Conservation (phyloP, 2,888 invertebrate species). For the Nesidiocoris tenuis region DNA sequence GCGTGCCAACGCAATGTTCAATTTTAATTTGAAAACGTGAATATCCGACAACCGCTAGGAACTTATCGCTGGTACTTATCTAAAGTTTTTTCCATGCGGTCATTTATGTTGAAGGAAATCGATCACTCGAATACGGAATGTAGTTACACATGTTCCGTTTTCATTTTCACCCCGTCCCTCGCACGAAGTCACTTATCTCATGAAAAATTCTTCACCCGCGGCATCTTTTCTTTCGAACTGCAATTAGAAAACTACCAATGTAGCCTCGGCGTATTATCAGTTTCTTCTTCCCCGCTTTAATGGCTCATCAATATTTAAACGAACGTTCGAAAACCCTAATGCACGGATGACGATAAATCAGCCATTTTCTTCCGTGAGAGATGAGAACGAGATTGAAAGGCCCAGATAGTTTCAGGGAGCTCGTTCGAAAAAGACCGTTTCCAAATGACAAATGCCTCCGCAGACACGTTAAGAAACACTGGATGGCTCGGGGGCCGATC, state of each 20-base stretch:
- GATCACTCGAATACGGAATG: no score
- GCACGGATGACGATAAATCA: background rate
- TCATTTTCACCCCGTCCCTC: no score
- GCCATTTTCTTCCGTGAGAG: background rate
- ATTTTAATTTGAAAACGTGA: no score
- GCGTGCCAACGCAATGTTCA: no score
- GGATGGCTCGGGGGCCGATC: background rate
- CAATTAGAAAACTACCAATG: background rate
- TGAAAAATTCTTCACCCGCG: background rate
- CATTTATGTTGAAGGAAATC: no score
- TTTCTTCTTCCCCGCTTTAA: background rate
- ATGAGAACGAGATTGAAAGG: conserved; percentile 1
- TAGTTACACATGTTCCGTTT: no score
- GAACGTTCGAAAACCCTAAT: background rate
- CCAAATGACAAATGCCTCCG: background rate
- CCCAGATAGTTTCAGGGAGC: conserved; percentile 15
- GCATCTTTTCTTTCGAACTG: background rate
- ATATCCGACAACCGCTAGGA: no score
- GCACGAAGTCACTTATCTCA: no score
- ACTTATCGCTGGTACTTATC: no score
- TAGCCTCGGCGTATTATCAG: background rate
- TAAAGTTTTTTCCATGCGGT: no score
- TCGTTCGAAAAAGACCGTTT: background rate
- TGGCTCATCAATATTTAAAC: background rate
- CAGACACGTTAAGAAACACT: background rate